Base-by-base conservation (phyloP, 2,888 invertebrate species). In the Tachina lurida region DNA sequence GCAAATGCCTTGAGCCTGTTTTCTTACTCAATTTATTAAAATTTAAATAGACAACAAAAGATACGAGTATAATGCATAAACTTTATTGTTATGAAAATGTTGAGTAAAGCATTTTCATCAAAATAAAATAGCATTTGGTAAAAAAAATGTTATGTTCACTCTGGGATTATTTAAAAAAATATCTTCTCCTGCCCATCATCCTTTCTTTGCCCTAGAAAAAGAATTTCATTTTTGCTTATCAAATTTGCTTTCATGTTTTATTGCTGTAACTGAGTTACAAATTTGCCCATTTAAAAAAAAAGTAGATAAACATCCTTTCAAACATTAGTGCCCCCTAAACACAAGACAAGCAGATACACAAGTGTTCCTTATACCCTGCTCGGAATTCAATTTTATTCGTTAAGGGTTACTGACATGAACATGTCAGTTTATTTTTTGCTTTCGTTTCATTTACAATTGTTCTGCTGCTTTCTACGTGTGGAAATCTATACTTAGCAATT, bases 391-490 rank as follows among this genome's bases (percentile, higher is more conserved):
- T 65, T 63, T 63, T n/a, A 45, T 45, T 56, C 45, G n/a, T 75
- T 65, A 73, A 68, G 62, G 22, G 65, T 70, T 79, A 79, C 70
- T 79, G 78, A 63, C 74, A 74, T 8, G 10, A 3, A 54, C 68
- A 68, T 60, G 49, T 58, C 56, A 47, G 15, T 47, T 13, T 47
- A 17, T 1, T 62, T 31, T 62, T 62, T 41, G 3, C 19, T 56
- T 45, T 43, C 9, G 45, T 13, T 49, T 60, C 49, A 7, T 19
- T 17, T 63, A 63, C 52, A 52, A 56, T 71, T 70, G 13, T 52
- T 62, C 9, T 17, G 8, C 31, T 65, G 17, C 10, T 73, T 73
- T 73, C 39, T 31, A 31, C 31, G n/a, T 60, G 45, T n/a, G n/a
- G 15, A 49, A 73, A 47, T 9, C 22, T 9, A 39, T 7, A 60